phyloP scores from a whole-genome alignment of 2,797 vertebrate genomes.

The Manis javanica region DNA sequence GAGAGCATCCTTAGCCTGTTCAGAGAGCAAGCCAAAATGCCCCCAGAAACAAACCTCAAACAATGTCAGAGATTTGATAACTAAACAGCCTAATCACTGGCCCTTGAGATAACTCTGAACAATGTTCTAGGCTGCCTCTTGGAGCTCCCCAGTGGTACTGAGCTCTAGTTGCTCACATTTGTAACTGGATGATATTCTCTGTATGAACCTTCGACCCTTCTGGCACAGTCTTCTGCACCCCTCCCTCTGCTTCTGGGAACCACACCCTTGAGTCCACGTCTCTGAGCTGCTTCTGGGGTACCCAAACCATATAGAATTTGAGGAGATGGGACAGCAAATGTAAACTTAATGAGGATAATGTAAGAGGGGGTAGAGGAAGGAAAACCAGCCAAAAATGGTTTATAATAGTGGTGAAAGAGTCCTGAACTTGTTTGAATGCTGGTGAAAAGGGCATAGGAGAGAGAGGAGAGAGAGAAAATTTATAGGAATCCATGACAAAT shows the following conservation, averaged over 20 bases:
- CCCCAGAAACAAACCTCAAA: neutral
- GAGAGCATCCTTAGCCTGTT: neutral
- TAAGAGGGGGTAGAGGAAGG: neutral
- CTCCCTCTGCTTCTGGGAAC: neutral
- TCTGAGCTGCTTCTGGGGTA: neutral
- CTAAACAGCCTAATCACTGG: neutral
- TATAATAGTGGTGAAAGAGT: neutral
- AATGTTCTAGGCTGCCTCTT: neutral
- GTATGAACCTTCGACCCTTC: neutral
- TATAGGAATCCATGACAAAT: neutral
- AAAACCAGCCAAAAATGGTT: neutral
- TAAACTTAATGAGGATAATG: neutral
- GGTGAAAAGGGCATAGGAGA: neutral
- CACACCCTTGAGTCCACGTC: neutral
- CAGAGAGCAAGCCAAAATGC: neutral
- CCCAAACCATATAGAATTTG: neutral
- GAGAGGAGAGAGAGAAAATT: neutral
- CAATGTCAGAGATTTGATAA: neutral
- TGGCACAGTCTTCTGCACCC: neutral
- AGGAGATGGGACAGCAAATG: neutral
- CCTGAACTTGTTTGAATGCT: neutral
- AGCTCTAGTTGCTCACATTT: neutral
- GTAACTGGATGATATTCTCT: neutral
- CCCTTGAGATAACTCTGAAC: neutral
- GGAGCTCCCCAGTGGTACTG: neutral